A percentile compares a stretch with the other conserved stretches of the same genome.
Conservation (phyloP, 2,888 invertebrate genomes). For the Erpobdella octoculata region DNA sequence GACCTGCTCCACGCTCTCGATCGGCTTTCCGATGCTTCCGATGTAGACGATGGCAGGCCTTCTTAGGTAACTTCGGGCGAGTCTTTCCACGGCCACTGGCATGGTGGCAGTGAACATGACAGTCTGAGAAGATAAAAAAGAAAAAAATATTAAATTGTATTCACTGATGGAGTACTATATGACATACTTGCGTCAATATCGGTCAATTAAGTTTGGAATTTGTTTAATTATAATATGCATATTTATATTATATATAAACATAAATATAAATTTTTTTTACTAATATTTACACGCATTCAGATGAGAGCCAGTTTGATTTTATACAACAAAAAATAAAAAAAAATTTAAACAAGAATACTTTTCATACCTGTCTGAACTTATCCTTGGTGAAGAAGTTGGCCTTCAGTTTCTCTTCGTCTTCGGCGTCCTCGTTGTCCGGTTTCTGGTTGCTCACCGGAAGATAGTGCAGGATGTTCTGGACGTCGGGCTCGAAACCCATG, state of each 20-base stretch:
- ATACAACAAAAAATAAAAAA: not conserved
- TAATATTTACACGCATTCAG: not conserved
- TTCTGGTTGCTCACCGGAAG: conserved; percentile 97
- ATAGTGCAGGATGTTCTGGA: conserved; percentile 91
- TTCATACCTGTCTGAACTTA: conserved; percentile 74
- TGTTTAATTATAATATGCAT: not conserved
- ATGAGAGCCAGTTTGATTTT: not conserved
- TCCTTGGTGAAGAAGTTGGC: conserved; percentile 90
- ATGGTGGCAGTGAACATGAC: conserved; percentile 99
- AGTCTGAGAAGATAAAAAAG: conserved; percentile 59
- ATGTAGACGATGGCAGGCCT: conserved; percentile 95
- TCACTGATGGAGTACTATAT: not conserved
- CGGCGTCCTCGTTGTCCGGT: conserved; percentile 95
- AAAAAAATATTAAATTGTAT: no score
- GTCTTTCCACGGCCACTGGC: conserved; percentile 92
- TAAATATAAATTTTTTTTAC: not conserved
- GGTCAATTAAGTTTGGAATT: not conserved
- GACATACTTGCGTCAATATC: not conserved
- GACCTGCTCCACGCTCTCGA: conserved; percentile 93
- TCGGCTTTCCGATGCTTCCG: conserved; percentile 90
- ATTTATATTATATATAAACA: not conserved
- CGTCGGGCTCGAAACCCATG: conserved; percentile 95
- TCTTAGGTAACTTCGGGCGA: conserved; percentile 86
- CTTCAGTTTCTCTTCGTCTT: conserved; percentile 79
- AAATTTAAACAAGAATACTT: not conserved